Base-by-base conservation (phyloP, 2,797 vertebrate genomes). In the Rhadinocentrus ornatus region DNA sequence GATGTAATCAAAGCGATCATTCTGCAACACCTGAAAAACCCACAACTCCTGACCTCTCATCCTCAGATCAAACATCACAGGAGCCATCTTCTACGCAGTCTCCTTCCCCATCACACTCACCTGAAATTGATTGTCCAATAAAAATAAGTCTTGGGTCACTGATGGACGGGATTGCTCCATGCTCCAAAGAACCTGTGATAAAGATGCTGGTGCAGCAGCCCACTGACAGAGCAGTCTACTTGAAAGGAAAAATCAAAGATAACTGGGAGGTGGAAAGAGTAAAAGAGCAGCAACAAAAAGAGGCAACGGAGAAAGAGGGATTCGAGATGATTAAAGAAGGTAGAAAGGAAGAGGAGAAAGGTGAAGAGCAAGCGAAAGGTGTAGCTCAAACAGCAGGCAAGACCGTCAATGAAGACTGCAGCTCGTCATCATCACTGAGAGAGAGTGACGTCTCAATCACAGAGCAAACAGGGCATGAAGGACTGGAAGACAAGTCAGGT, bases 161-260 rank as follows among this genome's bases (percentile, higher is more conserved):
- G 0, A 87, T 71, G 7, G 66, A 88, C 29, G 86, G 60, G 0
- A 57, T 90, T 11, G 16, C 66, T 9, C 57, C 65, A 7, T 58
- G 31, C 50, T 68, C 70, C 4, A 2, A n/a, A 0, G 50, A 35
- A 12, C 24, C 74, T 66, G 59, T 6, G 35, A 62, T 26, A 5
- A 70, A 73, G 60, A 52, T 6, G 0, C 13, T 2, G 44, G 34
- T 26, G 0, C 79, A 66, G 69, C 71, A 61, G 58, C 64, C 29
- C 22, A 88, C 70, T 0, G 89, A 92, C 81, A 84, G 82, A 77
- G 89, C 88, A 0, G 69, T 90, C 6, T 90, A 90, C 74, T 24
- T 92, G 66, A 85, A 58, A 1, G 87, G 83, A 54, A 59, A 65
- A n/a, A 68, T 68, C 3, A 83, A 83, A 58, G 73, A 82, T 39